A percentile compares a stretch with the other conserved stretches of the same genome.
These are phyloP conservation scores for Hemithea aestivaria DNA, from an alignment of 2,888 invertebrate species.

Conservation along the genomic window DNA sequence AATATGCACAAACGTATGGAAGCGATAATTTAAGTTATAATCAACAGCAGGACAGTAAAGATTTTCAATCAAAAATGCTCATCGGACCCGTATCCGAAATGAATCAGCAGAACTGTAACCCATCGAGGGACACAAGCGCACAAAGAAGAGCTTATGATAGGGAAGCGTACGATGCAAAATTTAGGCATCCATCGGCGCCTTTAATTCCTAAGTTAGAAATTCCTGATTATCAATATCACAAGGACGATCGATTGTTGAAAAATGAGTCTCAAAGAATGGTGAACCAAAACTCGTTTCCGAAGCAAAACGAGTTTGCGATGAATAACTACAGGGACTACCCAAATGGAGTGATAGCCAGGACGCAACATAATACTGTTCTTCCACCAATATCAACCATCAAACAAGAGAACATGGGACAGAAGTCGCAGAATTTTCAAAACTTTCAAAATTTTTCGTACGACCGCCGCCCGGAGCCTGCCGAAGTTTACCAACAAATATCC, in stretches of 20 bases:
- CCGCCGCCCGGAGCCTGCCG: slow-evolving; percentile 46
- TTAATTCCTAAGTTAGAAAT: slow-evolving; percentile 71
- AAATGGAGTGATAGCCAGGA: slow-evolving; percentile 44
- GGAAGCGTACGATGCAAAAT: slow-evolving; percentile 65
- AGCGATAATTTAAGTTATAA: slow-evolving; percentile 66
- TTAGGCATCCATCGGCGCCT: slow-evolving; percentile 64
- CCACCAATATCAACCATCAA: slow-evolving; percentile 76
- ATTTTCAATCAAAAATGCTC: slow-evolving; percentile 77
- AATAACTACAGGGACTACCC: slow-evolving; percentile 57
- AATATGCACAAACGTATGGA: slow-evolving; percentile 70
- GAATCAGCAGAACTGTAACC: slow-evolving; percentile 66
- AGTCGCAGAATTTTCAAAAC: slow-evolving; percentile 53
- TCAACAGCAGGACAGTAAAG: slow-evolving; percentile 74
- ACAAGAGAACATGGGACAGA: slow-evolving; percentile 68
- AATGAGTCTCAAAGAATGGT: slow-evolving; percentile 44
- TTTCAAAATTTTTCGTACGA: slow-evolving; percentile 59
- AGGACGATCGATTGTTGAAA: slow-evolving; percentile 60
- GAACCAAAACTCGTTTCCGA: slow-evolving; percentile 45
- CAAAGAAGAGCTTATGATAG: slow-evolving; percentile 66
- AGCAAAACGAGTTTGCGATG: slow-evolving; percentile 42
- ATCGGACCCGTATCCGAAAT: slow-evolving; percentile 76
- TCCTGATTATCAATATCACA: slow-evolving; percentile 66
- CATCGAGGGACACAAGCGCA: slow-evolving; percentile 59
- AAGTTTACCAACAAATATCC: slow-evolving; percentile 49
- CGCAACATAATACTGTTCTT: slow-evolving; percentile 56